Evolutionary conservation across 2,113 vertebrate species (phyloP), one percentile per base, ranked within the genome.

Genomic region (Varanus salvator): DNA sequence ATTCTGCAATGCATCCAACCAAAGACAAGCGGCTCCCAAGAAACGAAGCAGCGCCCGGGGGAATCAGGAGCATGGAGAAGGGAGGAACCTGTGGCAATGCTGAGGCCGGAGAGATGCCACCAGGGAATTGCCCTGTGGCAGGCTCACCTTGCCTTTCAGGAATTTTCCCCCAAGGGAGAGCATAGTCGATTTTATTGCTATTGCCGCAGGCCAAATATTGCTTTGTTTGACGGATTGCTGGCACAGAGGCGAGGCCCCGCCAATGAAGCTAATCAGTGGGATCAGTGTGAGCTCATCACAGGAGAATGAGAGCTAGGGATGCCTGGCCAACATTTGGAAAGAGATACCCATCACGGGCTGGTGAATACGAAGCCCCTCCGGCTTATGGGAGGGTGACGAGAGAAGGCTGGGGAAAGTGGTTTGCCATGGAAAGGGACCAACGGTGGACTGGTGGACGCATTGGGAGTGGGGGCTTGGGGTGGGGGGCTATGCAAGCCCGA

Each of bases 111-210:
- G 11, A 72, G 84, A 4, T 57, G 6, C 11, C 6, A 23, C 21
- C 25, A 8, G 25, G 6, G 4, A 11, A 4, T 34, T 66, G 8
- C 50, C 3, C 2, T 3, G 14, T 11, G 0, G 3, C 21, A 44
- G 38, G 38, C 38, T 44, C 38, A 44, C 38, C 38, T 44, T 34
- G 50, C 44, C 54, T 27, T 74, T 87, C n/a, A 48, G 80, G 80
- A 89, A 89, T 83, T 75, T 83, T 34, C 34, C 87, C 87, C 54
- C 0, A 0, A 19, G 87, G 52, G 12, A 74, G 87, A 82, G 34
- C 19, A 25, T 21, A 64, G 44, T 83, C 75, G 29, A 74, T 48
- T 31, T 75, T 34, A 52, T 87, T 69, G 3, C 12, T 25, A 6
- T 5, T 0, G 7, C 66, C 52, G 60, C 64, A 14, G 76, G 76